Percentiles rank a stretch among this genome's conserved stretches.
Evolutionary conservation across 2,797 vertebrate genomes (phyloP).

Genomic region (Anguilla anguilla): DNA sequence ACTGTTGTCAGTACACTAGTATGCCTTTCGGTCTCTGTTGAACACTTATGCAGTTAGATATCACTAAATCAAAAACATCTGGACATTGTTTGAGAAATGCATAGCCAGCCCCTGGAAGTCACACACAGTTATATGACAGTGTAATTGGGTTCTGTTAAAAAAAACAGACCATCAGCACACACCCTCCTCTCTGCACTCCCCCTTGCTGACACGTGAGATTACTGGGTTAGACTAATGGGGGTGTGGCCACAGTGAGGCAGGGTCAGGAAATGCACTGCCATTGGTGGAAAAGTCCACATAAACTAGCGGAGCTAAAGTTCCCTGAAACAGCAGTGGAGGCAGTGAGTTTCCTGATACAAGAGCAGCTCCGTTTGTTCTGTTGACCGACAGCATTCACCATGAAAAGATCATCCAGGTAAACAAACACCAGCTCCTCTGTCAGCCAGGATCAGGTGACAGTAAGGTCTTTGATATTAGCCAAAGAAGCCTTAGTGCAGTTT

Average conservation of each 20-base stretch:
- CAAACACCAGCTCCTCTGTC: constrained; percentile 5
- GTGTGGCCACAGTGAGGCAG: constrained; percentile 34
- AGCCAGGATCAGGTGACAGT: neutral
- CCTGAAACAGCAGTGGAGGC: constrained; percentile 66
- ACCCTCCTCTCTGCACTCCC: neutral
- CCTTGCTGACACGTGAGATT: neutral
- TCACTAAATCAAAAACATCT: constrained; percentile 17
- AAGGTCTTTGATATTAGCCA: constrained; percentile 6
- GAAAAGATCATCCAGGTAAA: constrained; percentile 76
- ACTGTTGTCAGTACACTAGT: neutral
- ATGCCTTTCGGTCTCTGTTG: neutral
- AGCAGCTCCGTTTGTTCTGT: constrained; percentile 41
- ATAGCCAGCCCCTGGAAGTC: neutral
- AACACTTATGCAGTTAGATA: neutral
- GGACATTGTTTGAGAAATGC: constrained; percentile 31
- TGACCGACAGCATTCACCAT: constrained; percentile 61
- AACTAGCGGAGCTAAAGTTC: constrained; percentile 62
- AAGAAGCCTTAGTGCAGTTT: neutral
- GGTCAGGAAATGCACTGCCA: constrained; percentile 57
- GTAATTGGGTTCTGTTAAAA: constrained; percentile 4
- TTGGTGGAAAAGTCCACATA: constrained; percentile 59
- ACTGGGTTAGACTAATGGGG: constrained; percentile 6
- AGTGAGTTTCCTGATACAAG: constrained; percentile 54
- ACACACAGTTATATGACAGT: neutral
- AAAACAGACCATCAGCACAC: neutral